Conservation (phyloP, 2,888 invertebrate genomes). For the Apodemia zela region DNA sequence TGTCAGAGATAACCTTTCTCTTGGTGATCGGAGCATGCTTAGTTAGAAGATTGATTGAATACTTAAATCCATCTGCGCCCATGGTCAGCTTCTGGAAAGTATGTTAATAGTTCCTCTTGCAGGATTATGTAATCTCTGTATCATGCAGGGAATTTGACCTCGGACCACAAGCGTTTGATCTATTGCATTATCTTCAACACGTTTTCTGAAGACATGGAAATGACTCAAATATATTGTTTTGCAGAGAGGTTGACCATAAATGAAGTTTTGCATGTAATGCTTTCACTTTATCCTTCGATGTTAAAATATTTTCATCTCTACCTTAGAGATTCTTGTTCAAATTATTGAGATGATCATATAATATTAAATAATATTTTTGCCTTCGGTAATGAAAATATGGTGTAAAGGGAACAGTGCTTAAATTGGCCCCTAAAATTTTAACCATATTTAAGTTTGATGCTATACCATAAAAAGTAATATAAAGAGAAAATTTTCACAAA, state of each 20-base stretch:
- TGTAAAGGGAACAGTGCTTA: slow-evolving; percentile 18
- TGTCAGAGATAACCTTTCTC: too few species aligned
- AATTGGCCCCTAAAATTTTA: slow-evolving; percentile 17
- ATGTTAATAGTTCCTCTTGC: slow-evolving; percentile 36
- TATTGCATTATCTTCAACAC: slow-evolving; percentile 37
- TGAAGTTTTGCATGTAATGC: slow-evolving; percentile 29
- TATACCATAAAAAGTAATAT: slow-evolving; percentile 20
- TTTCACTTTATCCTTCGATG: slow-evolving; percentile 27
- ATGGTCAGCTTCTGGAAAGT: slow-evolving; percentile 28
- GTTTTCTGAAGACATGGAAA: slow-evolving; percentile 37
- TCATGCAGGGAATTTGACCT: slow-evolving; percentile 37
- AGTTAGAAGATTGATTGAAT: slow-evolving; percentile 26
- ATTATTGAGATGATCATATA: slow-evolving; percentile 25
- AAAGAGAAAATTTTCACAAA: slow-evolving; percentile 19
- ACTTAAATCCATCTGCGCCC: slow-evolving; percentile 30
- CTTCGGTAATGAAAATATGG: slow-evolving; percentile 15
- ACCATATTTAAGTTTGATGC: slow-evolving; percentile 21
- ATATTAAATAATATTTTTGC: too few species aligned
- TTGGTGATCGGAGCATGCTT: slow-evolving; percentile 28
- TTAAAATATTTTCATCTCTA: slow-evolving; percentile 27
- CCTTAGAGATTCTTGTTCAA: slow-evolving; percentile 25
- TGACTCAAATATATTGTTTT: slow-evolving; percentile 33
- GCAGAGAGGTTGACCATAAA: slow-evolving; percentile 36
- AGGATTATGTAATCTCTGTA: slow-evolving; percentile 37
- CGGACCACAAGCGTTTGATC: slow-evolving; percentile 33